Base-by-base conservation (phyloP, 2,888 invertebrate species). In the Euclidia mi region DNA sequence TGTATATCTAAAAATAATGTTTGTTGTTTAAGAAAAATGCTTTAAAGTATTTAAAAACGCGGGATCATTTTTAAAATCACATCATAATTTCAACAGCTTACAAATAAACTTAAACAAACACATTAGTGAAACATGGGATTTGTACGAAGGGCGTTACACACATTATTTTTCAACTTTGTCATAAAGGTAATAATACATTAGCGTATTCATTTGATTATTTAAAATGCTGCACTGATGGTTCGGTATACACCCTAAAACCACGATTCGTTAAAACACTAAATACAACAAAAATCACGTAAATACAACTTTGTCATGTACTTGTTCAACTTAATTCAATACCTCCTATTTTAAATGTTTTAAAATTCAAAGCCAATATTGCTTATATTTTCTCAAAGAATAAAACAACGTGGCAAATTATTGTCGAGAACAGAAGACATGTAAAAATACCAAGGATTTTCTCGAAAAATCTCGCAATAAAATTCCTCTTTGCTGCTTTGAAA, bases 221-320 rank as follows among this genome's bases (percentile, higher is more conserved):
- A 32, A 32, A 34, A 14, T n/a, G n/a, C n/a, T 34, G 2, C 14
- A 34, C 9, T 34, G 34, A 14, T 14, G 51, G 55, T 56, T n/a
- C 34, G 10, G 41, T n/a, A 60, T 42, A 58, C 64, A 63, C 57
- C 63, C 57, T 14, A 48, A 42, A 52, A 52, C 11, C n/a, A 25
- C 51, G 53, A 59, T 48, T 40, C 12, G 38, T 58, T 41, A 63
- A 63, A 44, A 67, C 43, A 53, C 44, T 67, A 67, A 51, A 47
- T 63, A 69, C 64, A 75, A 75, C 66, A 70, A 44, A n/a, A n/a
- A 65, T 65, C 53, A 75, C 67, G 55, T 65, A 57, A 74, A 72
- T 72, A 75, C 72, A 75, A 74, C 69, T 34, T 59, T 74, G 75
- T 74, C 74, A 75, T 75, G 75, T 75, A 75, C 72, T 75, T 72